Percentiles rank a stretch among this genome's conserved stretches.
phyloP scores from a whole-genome alignment of 2,888 invertebrate species.

The Hydrotaea cyrtoneurina region DNA sequence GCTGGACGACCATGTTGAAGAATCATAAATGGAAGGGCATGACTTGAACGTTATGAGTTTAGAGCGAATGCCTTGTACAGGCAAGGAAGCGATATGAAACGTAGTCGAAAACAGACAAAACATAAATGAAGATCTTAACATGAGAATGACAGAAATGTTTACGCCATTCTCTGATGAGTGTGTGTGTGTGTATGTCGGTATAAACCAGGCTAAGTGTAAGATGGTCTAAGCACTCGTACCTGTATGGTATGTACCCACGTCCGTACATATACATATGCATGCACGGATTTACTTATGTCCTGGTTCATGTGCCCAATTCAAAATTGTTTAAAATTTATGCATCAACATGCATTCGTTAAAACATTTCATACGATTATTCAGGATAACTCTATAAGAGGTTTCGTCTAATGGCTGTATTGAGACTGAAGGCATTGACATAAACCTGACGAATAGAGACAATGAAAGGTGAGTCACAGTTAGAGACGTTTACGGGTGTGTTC shows the following conservation, averaged over 20 bases:
- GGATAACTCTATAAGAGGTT: slow-evolving; percentile 38
- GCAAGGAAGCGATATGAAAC: slow-evolving; percentile 45
- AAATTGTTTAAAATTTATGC: slow-evolving; percentile 7
- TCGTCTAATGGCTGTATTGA: slow-evolving; percentile 46
- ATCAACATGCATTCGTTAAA: slow-evolving; percentile 17
- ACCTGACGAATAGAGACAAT: background rate
- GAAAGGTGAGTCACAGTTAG: background rate
- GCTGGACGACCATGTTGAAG: background rate
- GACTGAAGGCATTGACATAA: background rate
- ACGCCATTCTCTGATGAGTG: slow-evolving; percentile 16
- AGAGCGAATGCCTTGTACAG: background rate
- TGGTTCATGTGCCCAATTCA: too few relatives aligned
- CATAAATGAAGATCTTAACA: slow-evolving; percentile 34
- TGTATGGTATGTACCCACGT: too few relatives aligned
- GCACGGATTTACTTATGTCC: too few relatives aligned
- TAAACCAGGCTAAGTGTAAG: background rate
- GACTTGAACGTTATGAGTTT: background rate
- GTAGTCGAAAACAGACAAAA: slow-evolving; percentile 58
- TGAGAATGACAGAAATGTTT: slow-evolving; percentile 35
- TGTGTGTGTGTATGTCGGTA: slow-evolving; percentile 40
- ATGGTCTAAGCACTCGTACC: too few relatives aligned
- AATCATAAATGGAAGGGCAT: slow-evolving; percentile 9
- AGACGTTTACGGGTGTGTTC: background rate
- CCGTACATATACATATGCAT: too few relatives aligned
- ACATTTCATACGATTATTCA: slow-evolving; percentile 31